phyloP scores from a whole-genome alignment of 2,113 vertebrate genomes.

The Pavo muticus region DNA sequence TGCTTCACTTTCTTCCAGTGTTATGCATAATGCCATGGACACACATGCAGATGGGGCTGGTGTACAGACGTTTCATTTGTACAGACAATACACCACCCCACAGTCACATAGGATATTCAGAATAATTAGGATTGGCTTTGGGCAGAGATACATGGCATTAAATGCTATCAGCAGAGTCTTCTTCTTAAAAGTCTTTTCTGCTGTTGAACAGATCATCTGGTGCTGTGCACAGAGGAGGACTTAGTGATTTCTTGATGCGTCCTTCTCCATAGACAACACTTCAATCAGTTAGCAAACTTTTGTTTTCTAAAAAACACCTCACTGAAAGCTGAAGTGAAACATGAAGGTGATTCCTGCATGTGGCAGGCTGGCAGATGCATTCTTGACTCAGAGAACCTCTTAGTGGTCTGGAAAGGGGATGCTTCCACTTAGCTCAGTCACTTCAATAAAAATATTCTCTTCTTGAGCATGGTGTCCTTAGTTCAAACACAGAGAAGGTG shows the following conservation, averaged over 20 bases:
- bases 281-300: not conserved
- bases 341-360: not conserved
- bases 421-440: not conserved
- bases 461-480: not conserved
- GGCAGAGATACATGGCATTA: not conserved
- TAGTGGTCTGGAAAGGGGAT: not conserved
- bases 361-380: not conserved
- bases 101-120: not conserved
- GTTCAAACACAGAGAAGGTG: not conserved
- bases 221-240: not conserved
- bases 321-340: not conserved
- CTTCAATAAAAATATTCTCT: not conserved
- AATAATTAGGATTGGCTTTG: not conserved
- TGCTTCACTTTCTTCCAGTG: not conserved
- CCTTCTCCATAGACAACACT: not conserved
- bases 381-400: not conserved
- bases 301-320: not conserved
- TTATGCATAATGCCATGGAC: rapidly evolving
- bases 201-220: not conserved
- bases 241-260: not conserved
- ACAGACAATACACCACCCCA: not conserved
- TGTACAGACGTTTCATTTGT: not conserved
- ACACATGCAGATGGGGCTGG: not conserved
- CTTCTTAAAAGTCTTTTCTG: not conserved
- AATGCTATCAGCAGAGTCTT: not conserved